Evolutionary conservation across 2,888 invertebrate genomes (phyloP).

Genomic region (Xestia rhomboidea): DNA sequence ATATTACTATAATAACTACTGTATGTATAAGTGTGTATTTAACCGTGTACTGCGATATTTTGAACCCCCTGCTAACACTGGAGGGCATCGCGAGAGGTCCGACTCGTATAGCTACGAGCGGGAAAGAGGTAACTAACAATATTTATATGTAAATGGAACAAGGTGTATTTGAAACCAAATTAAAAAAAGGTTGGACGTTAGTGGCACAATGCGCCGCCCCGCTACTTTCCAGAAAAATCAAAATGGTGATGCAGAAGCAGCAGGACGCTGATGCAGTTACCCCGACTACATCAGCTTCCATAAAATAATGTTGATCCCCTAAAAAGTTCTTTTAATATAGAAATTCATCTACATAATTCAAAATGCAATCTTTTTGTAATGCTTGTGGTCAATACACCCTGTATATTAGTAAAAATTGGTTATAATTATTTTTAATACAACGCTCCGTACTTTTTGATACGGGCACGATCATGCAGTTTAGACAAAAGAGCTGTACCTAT

Average conservation of each 20-base stretch:
- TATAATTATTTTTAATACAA: not conserved
- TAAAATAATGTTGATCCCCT: not conserved
- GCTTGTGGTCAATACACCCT: not conserved
- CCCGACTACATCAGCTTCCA: not conserved
- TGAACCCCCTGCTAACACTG: conserved; percentile 86
- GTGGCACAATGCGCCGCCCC: not conserved
- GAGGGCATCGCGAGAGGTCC: conserved; percentile 86
- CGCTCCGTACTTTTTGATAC: not conserved
- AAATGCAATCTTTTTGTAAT: not conserved
- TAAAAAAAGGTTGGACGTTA: not conserved
- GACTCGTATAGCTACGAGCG: conserved; percentile 93
- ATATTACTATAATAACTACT: not conserved
- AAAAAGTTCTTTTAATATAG: not conserved
- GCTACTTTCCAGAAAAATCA: not conserved
- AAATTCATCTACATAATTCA: not conserved
- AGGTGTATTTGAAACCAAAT: not conserved
- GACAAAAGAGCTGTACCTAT: not conserved
- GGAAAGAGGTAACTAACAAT: conserved; percentile 92
- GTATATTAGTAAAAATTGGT: not conserved
- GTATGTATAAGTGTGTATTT: conserved; percentile 70
- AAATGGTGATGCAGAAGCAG: not conserved
- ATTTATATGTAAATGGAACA: not conserved
- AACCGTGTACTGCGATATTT: conserved; percentile 79
- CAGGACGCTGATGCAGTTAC: not conserved
- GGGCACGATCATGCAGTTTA: not conserved